Evolutionary conservation across 2,888 invertebrate genomes (phyloP), one percentile per base, ranked within the genome.

Genomic region (Nowickia ferox): DNA sequence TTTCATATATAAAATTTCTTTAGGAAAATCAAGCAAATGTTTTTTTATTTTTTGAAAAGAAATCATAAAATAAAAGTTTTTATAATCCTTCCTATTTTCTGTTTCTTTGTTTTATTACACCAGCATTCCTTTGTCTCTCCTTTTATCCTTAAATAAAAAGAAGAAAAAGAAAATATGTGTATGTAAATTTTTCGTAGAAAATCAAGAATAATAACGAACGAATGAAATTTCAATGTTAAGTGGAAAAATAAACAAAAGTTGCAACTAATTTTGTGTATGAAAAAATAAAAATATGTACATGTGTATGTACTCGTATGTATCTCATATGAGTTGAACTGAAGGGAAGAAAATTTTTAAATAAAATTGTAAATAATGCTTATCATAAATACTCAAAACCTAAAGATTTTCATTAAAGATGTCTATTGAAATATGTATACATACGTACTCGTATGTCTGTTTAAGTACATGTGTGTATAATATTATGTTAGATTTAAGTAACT

Each of bases 61-160:
- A 82, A 66, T 86, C 79, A 86, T 86, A 79, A 79, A 82, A 79
- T 79, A 82, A 55, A 86, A 86, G 82, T 86, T 86, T 85, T 79
- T 76, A 66, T 86, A 86, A 86, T 86, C 79, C 79, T 83, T 86
- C 76, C 79, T 79, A 59, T 69, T 79, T 76, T 82, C 38, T 63
- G 44, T 38, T 51, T 48, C 19, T 55, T 53, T 48, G n/a, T 17
- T 55, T 22, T 51, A 63, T 74, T 59, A 44, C 55, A 13, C 13
- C 2, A 71, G 68, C 46, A 61, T 40, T 63, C 76, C 61, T 72
- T 74, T 79, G 44, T 40, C 53, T 66, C 30, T 66, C 38, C 8
- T 63, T 48, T 69, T 53, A 44, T 48, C 44, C 42, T 66, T 48
- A 57, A 68, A 72, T 17, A 83, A 66, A 66, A 59, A 8, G 15